phyloP scores from a whole-genome alignment of 92 coral and sea anemone genomes.

The Bergia puertoricense region DNA sequence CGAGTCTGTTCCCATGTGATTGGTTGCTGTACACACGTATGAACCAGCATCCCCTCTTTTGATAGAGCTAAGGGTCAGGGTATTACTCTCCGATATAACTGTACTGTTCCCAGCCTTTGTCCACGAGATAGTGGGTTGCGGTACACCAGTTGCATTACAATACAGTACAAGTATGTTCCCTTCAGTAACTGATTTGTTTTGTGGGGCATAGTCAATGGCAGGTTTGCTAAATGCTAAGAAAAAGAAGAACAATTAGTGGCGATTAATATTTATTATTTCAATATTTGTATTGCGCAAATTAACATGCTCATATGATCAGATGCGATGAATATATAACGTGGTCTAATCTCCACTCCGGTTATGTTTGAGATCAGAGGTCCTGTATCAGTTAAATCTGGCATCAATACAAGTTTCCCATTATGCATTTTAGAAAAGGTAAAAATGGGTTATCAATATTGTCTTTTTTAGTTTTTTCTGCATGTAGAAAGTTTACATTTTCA shows the following conservation, averaged over 20 bases:
- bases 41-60: background rate
- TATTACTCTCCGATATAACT: background rate
- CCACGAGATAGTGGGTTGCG: background rate
- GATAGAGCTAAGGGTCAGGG: background rate
- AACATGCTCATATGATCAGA: too few relatives aligned
- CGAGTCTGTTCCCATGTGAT: background rate
- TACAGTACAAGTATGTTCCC: background rate
- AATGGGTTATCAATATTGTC: too few relatives aligned
- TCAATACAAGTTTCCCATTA: too few relatives aligned
- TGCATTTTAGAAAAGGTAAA: too few relatives aligned
- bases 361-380: too few relatives aligned
- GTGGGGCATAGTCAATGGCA: background rate
- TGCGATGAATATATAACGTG: too few relatives aligned
- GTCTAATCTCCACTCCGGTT: too few relatives aligned
- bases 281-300: too few relatives aligned
- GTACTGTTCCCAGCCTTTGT: background rate
- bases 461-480: too few relatives aligned
- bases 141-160: background rate
- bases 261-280: background rate
- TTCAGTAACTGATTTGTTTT: background rate
- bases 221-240: constrained; percentile 5
- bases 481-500: too few relatives aligned
- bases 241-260: background rate
- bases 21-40: background rate
- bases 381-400: too few relatives aligned